Evolutionary conservation across 2,888 invertebrate species (phyloP).

Genomic region (Frankliniella intonsa): DNA sequence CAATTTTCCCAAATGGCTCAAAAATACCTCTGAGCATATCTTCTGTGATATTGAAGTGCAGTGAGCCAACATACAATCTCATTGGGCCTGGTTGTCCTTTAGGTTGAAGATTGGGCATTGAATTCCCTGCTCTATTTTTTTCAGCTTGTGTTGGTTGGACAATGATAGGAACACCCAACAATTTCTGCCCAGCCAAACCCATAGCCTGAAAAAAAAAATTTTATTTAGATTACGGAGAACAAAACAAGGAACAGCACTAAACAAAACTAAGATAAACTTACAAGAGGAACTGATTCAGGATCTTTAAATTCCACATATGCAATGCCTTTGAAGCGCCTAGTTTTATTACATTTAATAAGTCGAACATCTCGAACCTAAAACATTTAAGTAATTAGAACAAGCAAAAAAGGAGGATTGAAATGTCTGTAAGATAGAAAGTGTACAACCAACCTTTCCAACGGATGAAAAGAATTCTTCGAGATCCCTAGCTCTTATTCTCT

Average conservation of each 20-base stretch:
- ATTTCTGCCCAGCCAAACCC: conserved; percentile 90
- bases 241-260: conserved; percentile 27
- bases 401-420: neutral
- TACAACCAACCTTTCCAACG: conserved; percentile 78
- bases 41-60: conserved; percentile 98
- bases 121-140: conserved; percentile 86
- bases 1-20: conserved; percentile 97
- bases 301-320: conserved; percentile 99
- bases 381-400: conserved; percentile 27
- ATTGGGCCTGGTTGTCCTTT: conserved; percentile 91
- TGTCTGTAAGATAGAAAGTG: neutral
- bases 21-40: conserved; percentile 98
- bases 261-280: conserved; percentile 49
- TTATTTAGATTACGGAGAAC: neutral
- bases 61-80: conserved; percentile 92
- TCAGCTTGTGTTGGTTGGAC: conserved; percentile 97
- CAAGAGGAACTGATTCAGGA: conserved; percentile 92
- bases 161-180: conserved; percentile 93
- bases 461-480: conserved; percentile 98
- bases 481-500: conserved; percentile 87
- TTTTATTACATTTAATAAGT: conserved; percentile 98
- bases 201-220: conserved; percentile 63
- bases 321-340: conserved; percentile 96
- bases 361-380: conserved; percentile 79
- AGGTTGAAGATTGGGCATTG: conserved; percentile 77